Base-by-base conservation (phyloP, 1,140 invertebrate species). In the Trichonephila clavata region DNA sequence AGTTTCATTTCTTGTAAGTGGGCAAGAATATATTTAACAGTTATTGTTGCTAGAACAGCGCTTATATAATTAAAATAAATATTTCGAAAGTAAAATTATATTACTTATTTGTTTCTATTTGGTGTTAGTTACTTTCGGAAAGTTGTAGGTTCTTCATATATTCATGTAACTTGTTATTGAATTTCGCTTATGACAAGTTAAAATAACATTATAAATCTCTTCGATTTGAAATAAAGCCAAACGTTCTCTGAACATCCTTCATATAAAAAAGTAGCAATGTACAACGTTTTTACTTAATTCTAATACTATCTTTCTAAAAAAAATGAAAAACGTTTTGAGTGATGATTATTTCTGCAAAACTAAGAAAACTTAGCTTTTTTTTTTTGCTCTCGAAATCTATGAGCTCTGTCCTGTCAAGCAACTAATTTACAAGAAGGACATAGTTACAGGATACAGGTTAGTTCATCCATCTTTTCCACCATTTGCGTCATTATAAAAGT, bases 401-500 rank as follows among this genome's bases (percentile, higher is more conserved):
- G 71, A 77, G 71, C 71, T 77, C 32, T 77, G 71, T 27, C 32
- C 71, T 77, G 71, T 77, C 71, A 77, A 77, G 71, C 71, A 77
- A 39, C 71, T 77, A 77, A 77, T 77, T 77, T 77, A 77, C 71
- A 77, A 77, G 71, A 77, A 43, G n/a, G 60, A 59, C 43, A 60
- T 84, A 57, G 83, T 59, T 59, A 63, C 59, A 63, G 16, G 50
- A 87, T 21, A 63, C 59, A 63, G 86, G 59, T 87, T 63, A 87
- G 18, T 87, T 87, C 61, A 87, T 87, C 61, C 61, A 87, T 87
- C 86, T 87, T 6, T 87, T 63, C 59, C 86, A 63, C 59, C 61
- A 43, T 63, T 87, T 87, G 86, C 60, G 59, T 84, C 90, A 92
- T 60, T 27, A 83, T 84, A 92, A 92, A 92, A 92, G 57, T 63